Base-by-base conservation (phyloP, 2,113 vertebrate genomes). In the Pteruthius melanotis region DNA sequence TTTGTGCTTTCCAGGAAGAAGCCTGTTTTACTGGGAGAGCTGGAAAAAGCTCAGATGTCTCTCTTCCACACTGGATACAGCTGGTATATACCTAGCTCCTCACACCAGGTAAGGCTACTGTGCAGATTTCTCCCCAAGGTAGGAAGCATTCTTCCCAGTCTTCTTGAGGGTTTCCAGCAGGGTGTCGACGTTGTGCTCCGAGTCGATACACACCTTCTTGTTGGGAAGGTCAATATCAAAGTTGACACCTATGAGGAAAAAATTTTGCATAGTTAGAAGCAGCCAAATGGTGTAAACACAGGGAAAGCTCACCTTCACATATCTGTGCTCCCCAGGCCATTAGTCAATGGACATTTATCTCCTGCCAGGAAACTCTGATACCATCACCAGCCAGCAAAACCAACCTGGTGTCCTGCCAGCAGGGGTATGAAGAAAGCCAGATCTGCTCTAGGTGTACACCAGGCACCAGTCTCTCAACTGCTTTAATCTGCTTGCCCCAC, bases 161-260 rank as follows among this genome's bases (percentile, higher is more conserved):
- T 99, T 99, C 97, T 98, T 98, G 78, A 99, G 97, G 1, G 98
- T 99, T 40, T 98, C 98, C 95, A 98, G 53, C 14, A 99, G 98
- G 30, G 98, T 95, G 15, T 99, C 98, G 53, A 97, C 90, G 0
- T 96, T 98, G 95, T 98, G 98, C 72, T 99, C 98, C 0, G 99
- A 99, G 77, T 99, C 98, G 1, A 99, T 98, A 91, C 92, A 98
- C 44, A 99, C 99, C 96, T 99, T 99, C 94, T 99, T 99, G 95
- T 98, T 99, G 8, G 99, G 98, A 70, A 99, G 98, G 94, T 99
- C 99, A 72, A 99, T 99, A 56, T 99, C 98, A 97, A 99, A 99
- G 91, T 98, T 98, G 47, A 99, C 98, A 83, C 98, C 99, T 99
- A 89, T 0, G 10, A 82, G 65, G 44, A 68, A 91, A 84, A 88